Evolutionary conservation across 2,113 vertebrate genomes (phyloP).

Genomic region (Aegotheles bennettii): DNA sequence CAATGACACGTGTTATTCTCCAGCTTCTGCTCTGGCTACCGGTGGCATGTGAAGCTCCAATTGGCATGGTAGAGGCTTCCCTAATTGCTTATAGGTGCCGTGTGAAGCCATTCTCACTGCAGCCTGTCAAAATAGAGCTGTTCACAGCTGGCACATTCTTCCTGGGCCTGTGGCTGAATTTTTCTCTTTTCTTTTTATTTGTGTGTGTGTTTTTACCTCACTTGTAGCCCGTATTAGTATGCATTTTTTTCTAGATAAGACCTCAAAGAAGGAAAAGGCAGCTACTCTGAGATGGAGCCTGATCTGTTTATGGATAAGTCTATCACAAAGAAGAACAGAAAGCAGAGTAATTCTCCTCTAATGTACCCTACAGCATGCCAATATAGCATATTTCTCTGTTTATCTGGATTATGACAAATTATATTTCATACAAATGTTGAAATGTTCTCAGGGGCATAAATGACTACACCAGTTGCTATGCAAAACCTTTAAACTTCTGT

Average conservation of each 20-base stretch:
- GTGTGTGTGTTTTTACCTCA: not conserved
- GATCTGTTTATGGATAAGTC: not conserved
- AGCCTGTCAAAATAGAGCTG: not conserved
- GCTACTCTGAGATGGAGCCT: not conserved
- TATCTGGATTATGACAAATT: not conserved
- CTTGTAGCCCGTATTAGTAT: not conserved
- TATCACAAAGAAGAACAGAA: not conserved
- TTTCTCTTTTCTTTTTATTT: not conserved
- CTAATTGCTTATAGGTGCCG: constrained; percentile 23
- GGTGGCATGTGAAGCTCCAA: not conserved
- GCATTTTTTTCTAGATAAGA: not conserved
- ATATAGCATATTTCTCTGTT: not conserved
- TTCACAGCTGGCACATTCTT: not conserved
- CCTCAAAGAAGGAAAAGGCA: not conserved
- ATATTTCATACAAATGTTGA: not conserved
- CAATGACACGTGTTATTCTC: not conserved
- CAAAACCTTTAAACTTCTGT: not conserved
- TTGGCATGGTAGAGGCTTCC: not conserved
- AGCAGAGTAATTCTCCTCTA: not conserved
- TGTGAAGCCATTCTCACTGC: not conserved
- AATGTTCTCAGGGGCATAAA: not conserved
- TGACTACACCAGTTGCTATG: not conserved
- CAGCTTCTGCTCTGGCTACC: not conserved
- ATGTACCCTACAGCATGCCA: not conserved
- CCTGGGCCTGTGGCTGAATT: not conserved